Conservation (phyloP, 1,140 invertebrate species). For the Nilaparvata lugens region DNA sequence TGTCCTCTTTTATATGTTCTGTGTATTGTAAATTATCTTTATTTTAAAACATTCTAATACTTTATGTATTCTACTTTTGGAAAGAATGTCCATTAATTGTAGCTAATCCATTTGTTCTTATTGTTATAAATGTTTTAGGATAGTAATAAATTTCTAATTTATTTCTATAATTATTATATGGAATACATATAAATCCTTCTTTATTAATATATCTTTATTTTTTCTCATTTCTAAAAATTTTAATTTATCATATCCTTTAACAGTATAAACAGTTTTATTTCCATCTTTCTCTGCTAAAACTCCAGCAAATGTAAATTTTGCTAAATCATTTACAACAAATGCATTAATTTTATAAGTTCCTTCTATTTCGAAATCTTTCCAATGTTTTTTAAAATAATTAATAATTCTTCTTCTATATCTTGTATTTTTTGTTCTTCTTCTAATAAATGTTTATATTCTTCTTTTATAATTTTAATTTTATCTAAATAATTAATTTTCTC, state of each 20-base stretch:
- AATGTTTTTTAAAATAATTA: neutral
- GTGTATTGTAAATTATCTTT: neutral
- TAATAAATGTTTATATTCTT: neutral
- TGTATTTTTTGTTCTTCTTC: constrained; percentile 1
- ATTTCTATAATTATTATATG: constrained; percentile 7
- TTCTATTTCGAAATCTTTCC: constrained; percentile 6
- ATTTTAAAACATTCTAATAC: neutral
- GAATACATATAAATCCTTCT: constrained; percentile 6
- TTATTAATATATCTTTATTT: constrained; percentile 2
- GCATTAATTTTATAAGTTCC: constrained; percentile 5
- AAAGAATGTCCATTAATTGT: constrained; percentile 5
- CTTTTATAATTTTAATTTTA: neutral
- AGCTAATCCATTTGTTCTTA: neutral
- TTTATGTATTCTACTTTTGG: constrained; percentile 2
- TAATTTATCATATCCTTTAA: constrained; percentile 8
- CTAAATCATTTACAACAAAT: constrained; percentile 7
- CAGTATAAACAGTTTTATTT: constrained; percentile 1
- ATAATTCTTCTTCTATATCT: constrained; percentile 2
- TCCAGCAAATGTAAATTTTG: constrained; percentile 6
- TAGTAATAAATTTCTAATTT: neutral
- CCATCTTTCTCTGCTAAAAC: constrained; percentile 3
- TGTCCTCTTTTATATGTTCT: neutral
- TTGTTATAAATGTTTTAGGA: neutral
- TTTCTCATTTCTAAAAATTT: neutral
- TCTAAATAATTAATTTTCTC: neutral